phyloP scores from a whole-genome alignment of 2,797 vertebrate species.

The Sebastes hopkinsi region DNA sequence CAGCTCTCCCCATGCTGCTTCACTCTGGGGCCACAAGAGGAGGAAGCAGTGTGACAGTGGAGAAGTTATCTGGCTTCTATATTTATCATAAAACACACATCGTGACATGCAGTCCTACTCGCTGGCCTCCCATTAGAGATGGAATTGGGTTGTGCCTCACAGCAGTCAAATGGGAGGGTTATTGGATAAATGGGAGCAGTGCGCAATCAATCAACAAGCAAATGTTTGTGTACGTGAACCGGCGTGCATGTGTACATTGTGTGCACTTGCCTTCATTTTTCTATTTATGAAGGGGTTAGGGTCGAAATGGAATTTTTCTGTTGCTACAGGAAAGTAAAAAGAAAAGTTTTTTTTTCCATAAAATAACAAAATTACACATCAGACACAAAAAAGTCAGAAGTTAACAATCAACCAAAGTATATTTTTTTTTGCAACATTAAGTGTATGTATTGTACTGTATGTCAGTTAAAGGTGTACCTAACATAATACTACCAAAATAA shows the following conservation, averaged over 20 bases:
- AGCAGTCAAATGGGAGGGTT: conserved; percentile 47
- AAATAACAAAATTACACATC: no score
- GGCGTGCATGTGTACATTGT: no score
- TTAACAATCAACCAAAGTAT: background rate
- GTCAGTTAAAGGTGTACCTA: background rate
- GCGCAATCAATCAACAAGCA: conserved; percentile 47
- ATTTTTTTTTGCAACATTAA: background rate
- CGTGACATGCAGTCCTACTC: conserved; percentile 45
- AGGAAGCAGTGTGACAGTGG: conserved; percentile 61
- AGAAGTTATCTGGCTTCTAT: conserved; percentile 65
- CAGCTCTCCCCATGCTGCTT: conserved; percentile 75
- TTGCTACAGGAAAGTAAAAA: no score
- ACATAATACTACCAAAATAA: background rate
- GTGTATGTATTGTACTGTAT: background rate
- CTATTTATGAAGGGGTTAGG: background rate
- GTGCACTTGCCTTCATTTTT: no score
- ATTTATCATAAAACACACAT: conserved; percentile 76
- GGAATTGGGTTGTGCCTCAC: conserved; percentile 53
- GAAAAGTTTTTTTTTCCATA: no score
- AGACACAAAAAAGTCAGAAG: no score
- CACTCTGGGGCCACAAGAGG: conserved; percentile 66
- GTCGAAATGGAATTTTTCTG: no score
- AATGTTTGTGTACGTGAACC: conserved; percentile 33
- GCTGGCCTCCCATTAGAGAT: conserved; percentile 59
- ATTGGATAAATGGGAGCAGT: conserved; percentile 49